Percentiles rank a stretch among this genome's conserved stretches.
Evolutionary conservation across 2,888 invertebrate species (phyloP).

Genomic region (Drosophila mettleri): DNA sequence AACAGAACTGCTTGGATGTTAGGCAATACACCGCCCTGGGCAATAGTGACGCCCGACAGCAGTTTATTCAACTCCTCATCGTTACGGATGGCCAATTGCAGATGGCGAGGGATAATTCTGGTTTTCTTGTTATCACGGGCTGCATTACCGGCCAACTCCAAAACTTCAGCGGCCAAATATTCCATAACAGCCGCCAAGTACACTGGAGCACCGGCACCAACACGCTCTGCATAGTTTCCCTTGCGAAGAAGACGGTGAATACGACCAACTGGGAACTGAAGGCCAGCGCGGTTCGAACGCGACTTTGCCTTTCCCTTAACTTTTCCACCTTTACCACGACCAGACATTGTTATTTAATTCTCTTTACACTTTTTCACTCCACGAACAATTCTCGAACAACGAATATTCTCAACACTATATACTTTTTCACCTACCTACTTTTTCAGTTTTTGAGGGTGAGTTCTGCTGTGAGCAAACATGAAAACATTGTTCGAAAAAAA

Average conservation of each 20-base stretch:
- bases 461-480: slow-evolving; percentile 5
- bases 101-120: slow-evolving; percentile 91
- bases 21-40: slow-evolving; percentile 93
- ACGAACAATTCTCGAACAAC: slow-evolving; percentile 17
- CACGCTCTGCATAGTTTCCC: slow-evolving; percentile 87
- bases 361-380: slow-evolving; percentile 11
- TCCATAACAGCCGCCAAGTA: slow-evolving; percentile 87
- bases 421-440: slow-evolving; percentile 22
- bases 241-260: slow-evolving; percentile 87
- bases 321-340: slow-evolving; percentile 84
- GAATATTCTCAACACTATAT: neutral
- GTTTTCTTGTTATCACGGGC: slow-evolving; percentile 89
- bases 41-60: slow-evolving; percentile 84
- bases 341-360: slow-evolving; percentile 82
- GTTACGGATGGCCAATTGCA: slow-evolving; percentile 93
- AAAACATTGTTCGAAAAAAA: slow-evolving; percentile 30
- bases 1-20: slow-evolving; percentile 91
- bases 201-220: slow-evolving; percentile 86
- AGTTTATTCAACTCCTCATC: slow-evolving; percentile 93
- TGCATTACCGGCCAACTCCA: slow-evolving; percentile 89
- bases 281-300: slow-evolving; percentile 87
- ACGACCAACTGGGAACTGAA: slow-evolving; percentile 88
- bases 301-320: slow-evolving; percentile 85
- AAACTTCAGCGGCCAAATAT: slow-evolving; percentile 88
- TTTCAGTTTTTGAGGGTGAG: slow-evolving; percentile 7